Percentiles rank a stretch among this genome's conserved stretches.
phyloP scores from a whole-genome alignment of 2,797 vertebrate genomes.

The Pachyuromys duprasi region DNA sequence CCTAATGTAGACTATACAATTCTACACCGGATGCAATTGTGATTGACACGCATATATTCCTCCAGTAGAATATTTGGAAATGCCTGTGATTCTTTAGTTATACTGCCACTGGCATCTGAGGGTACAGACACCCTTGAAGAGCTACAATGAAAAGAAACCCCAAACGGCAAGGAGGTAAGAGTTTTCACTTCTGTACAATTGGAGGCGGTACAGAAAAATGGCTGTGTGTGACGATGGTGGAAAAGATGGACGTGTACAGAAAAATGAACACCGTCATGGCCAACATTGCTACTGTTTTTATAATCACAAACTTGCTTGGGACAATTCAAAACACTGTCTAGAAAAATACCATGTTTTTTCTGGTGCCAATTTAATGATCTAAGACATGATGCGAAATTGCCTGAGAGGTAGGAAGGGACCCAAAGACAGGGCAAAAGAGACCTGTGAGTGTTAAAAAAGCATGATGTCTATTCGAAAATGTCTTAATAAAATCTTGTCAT shows the following conservation, averaged over 20 bases:
- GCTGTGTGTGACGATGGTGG: not conserved
- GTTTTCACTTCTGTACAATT: not conserved
- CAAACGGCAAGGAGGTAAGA: not conserved
- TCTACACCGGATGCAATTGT: not conserved
- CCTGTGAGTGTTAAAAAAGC: not conserved
- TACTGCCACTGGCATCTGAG: not conserved
- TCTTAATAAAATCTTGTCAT: not conserved
- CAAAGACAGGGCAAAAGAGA: not conserved
- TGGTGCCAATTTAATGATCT: not conserved
- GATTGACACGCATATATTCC: not conserved
- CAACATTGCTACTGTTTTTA: too few relatives aligned
- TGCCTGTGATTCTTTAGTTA: too few relatives aligned
- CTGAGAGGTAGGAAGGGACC: too few relatives aligned
- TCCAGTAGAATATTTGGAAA: not conserved
- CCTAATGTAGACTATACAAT: rapidly evolving
- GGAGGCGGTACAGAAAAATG: rapidly evolving
- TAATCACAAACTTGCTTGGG: not conserved
- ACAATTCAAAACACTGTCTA: not conserved
- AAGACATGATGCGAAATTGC: not conserved
- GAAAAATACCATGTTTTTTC: not conserved
- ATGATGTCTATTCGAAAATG: not conserved
- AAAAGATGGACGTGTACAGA: not conserved
- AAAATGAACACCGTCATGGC: not conserved
- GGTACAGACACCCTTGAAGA: not conserved
- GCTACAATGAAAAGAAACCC: not conserved